Evolutionary conservation across 2,113 vertebrate species (phyloP).

Genomic region (Takifugu bimaculatus): DNA sequence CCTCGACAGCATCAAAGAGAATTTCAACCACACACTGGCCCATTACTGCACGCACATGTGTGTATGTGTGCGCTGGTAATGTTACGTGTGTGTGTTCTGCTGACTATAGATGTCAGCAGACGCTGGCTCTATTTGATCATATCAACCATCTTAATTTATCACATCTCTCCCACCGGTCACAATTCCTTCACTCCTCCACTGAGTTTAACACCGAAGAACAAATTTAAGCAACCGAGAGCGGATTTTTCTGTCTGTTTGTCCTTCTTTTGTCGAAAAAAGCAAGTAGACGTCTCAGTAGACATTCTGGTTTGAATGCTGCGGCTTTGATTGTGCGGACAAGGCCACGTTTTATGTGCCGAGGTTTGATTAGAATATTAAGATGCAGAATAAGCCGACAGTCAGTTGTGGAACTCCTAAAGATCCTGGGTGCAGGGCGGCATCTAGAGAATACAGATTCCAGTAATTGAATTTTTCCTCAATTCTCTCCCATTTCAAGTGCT

Average conservation of each 20-base stretch:
- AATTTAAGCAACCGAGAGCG: conserved; percentile 9
- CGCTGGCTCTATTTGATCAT: conserved; percentile 25
- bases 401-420: too few species aligned
- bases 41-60: conserved; percentile 35
- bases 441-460: too few species aligned
- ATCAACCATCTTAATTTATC: conserved; percentile 34
- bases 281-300: too few species aligned
- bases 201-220: conserved; percentile 35
- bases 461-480: too few species aligned
- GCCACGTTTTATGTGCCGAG: too few species aligned
- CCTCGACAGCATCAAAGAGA: conserved; percentile 60
- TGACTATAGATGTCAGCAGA: too few species aligned
- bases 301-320: too few species aligned
- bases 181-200: conserved; percentile 28
- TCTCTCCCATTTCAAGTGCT: too few species aligned
- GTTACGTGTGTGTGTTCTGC: background rate
- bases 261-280: background rate
- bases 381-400: too few species aligned
- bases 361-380: too few species aligned
- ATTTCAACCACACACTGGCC: conserved; percentile 55
- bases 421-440: too few species aligned
- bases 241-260: background rate
- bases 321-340: too few species aligned
- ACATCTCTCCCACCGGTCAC: conserved; percentile 48
- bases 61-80: background rate